phyloP scores from a whole-genome alignment of 2,797 vertebrate species.

The Myotis vivesi region DNA sequence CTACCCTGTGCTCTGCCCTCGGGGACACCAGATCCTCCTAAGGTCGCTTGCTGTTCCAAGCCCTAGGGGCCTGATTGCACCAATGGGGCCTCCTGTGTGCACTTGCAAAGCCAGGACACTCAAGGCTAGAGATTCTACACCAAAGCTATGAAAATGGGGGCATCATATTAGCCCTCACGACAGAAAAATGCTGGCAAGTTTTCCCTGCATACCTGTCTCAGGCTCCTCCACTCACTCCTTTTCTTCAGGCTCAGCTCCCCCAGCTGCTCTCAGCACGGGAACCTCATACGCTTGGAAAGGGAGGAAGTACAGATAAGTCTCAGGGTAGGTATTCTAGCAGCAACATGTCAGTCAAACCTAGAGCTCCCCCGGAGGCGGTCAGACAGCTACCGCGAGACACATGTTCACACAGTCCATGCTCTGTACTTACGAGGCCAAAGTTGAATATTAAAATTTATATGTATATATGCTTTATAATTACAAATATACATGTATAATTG shows the following conservation, averaged over 20 bases:
- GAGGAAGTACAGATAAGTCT: neutral
- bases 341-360: neutral
- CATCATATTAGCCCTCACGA: neutral
- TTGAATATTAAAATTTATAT: neutral
- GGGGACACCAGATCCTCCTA: neutral
- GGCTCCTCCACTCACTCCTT: neutral
- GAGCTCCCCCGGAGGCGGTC: neutral
- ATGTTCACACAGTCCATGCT: neutral
- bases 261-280: neutral
- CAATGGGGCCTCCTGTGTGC: neutral
- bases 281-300: neutral
- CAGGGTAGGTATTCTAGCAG: neutral
- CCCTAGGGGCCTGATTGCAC: fast-evolving
- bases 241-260: too few species aligned
- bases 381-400: neutral
- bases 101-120: neutral
- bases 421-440: neutral
- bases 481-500: neutral
- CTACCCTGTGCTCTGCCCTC: too few species aligned
- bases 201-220: neutral
- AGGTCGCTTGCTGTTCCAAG: neutral
- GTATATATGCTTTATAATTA: neutral
- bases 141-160: neutral
- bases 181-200: neutral
- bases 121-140: neutral